Percentiles rank a stretch among this genome's conserved stretches.
Evolutionary conservation across 2,888 invertebrate genomes (phyloP).

Genomic region (Mesorhabditis sp.): DNA sequence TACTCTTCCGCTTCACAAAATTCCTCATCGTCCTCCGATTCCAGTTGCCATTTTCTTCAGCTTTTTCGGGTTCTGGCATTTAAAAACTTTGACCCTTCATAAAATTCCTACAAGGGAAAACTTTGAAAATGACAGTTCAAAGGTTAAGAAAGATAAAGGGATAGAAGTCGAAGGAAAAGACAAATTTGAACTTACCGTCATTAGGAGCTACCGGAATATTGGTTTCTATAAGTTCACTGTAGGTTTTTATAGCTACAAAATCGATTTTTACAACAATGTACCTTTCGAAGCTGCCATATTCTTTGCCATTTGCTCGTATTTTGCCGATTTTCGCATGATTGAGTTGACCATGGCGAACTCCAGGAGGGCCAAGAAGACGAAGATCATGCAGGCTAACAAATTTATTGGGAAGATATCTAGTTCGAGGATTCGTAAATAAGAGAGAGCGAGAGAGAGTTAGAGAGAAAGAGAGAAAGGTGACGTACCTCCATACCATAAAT

Average conservation of each 20-base stretch:
- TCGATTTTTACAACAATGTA: neutral
- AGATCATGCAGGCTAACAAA: slow-evolving; percentile 39
- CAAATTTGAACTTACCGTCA: no score
- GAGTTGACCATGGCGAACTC: slow-evolving; percentile 40
- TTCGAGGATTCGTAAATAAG: neutral
- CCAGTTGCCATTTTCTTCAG: neutral
- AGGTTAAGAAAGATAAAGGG: no score
- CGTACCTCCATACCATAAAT: slow-evolving; percentile 43
- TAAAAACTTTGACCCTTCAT: neutral
- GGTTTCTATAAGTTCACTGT: no score
- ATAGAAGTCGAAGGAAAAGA: no score
- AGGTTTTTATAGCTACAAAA: neutral
- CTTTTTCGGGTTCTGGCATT: neutral
- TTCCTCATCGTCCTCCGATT: slow-evolving; percentile 1
- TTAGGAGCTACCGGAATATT: no score
- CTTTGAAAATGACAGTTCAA: no score
- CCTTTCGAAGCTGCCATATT: neutral
- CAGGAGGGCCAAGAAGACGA: slow-evolving; percentile 38
- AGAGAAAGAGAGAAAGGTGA: neutral
- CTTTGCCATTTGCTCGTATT: neutral
- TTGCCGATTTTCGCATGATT: slow-evolving; percentile 26
- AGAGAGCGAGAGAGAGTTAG: neutral
- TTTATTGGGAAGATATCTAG: neutral
- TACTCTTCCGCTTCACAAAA: neutral
- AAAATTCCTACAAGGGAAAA: no score